Evolutionary conservation across 2,888 invertebrate species (phyloP).

Genomic region (Xylophagus ater): DNA sequence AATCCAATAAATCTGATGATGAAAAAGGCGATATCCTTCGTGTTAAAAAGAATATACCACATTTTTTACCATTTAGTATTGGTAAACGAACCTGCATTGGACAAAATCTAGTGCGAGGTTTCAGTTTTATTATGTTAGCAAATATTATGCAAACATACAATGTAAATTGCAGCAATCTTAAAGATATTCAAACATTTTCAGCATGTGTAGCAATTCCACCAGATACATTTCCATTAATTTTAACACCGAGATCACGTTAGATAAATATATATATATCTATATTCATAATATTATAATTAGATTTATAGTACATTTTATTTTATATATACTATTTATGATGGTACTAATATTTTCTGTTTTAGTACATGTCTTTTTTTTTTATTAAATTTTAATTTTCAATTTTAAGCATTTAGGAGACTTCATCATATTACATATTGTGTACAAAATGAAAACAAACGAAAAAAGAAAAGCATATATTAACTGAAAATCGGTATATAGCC

Average conservation of each 20-base stretch:
- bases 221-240: constrained; percentile 51
- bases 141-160: constrained; percentile 59
- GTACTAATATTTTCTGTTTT: too few species aligned
- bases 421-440: too few species aligned
- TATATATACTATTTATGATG: too few species aligned
- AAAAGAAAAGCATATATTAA: too few species aligned
- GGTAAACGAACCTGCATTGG: constrained; percentile 73
- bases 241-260: constrained; percentile 40
- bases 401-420: too few species aligned
- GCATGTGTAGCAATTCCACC: constrained; percentile 63
- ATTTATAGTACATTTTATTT: too few species aligned
- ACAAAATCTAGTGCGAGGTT: constrained; percentile 61
- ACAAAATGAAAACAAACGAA: too few species aligned
- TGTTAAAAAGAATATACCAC: constrained; percentile 45
- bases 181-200: constrained; percentile 46
- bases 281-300: too few species aligned
- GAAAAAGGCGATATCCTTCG: constrained; percentile 27
- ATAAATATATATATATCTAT: not conserved
- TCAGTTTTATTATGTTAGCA: constrained; percentile 57
- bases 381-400: too few species aligned
- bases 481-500: too few species aligned
- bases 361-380: too few species aligned
- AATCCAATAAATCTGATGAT: not conserved
- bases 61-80: constrained; percentile 71
- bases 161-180: constrained; percentile 44